Conservation (phyloP, 2,797 vertebrate genomes). For the Sebastes goodei region DNA sequence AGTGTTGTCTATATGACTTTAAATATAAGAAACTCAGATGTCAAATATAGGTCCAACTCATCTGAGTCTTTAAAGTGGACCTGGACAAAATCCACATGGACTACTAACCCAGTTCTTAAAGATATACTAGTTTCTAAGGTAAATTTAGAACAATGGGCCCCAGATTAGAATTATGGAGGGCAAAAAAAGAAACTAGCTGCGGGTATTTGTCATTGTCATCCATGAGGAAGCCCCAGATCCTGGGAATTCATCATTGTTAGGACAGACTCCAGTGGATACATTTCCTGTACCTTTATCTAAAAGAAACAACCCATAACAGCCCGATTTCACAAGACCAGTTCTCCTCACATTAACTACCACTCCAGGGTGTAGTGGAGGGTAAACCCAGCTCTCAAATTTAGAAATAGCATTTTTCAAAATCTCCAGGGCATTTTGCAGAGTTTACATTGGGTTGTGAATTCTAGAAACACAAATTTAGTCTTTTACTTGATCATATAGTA, state of each 20-base stretch:
- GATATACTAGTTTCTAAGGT: conserved; percentile 43
- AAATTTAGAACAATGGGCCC: conserved; percentile 72
- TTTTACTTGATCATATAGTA: not conserved
- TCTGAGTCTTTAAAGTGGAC: conserved; percentile 16
- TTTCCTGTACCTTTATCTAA: conserved; percentile 27
- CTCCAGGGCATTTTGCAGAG: not conserved
- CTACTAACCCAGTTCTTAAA: conserved; percentile 77
- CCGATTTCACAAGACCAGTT: conserved; percentile 14
- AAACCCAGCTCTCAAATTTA: conserved; percentile 3
- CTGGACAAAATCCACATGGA: conserved; percentile 61
- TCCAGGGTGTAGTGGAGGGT: not conserved
- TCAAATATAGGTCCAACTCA: conserved; percentile 15
- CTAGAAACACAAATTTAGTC: not conserved
- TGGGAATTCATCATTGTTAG: conserved; percentile 65
- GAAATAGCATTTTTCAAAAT: not conserved
- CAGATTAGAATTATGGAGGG: conserved; percentile 51
- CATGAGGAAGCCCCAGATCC: conserved; percentile 57
- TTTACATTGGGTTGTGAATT: conserved; percentile 1
- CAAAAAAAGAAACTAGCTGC: conserved; percentile 10
- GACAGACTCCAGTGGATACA: conserved; percentile 30
- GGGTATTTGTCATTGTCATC: conserved; percentile 81
- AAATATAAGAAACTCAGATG: conserved; percentile 9
- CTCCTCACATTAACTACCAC: conserved; percentile 11
- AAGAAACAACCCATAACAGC: conserved; percentile 13
- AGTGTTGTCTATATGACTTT: not conserved